These are phyloP conservation scores for Melinaea menophilus DNA, from an alignment of 2,888 invertebrate species.

Conservation along the genomic window DNA sequence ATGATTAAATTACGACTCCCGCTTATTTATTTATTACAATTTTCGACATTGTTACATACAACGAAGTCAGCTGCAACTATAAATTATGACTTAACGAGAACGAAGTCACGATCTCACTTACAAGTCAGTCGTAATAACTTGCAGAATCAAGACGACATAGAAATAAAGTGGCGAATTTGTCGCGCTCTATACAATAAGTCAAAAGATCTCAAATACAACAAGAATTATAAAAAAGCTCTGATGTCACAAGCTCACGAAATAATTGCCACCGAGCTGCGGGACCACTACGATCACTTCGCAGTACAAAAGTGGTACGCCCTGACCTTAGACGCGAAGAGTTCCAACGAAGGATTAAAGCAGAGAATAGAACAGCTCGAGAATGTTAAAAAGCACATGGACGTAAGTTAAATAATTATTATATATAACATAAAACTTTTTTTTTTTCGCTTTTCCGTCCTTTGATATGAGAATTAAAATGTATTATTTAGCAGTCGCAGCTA, in stretches of 20 bases:
- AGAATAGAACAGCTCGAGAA: constrained; percentile 84
- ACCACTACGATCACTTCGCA: constrained; percentile 72
- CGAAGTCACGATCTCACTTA: too few relatives aligned
- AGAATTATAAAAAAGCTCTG: constrained; percentile 77
- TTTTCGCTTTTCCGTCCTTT: too few relatives aligned
- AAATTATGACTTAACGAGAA: too few relatives aligned
- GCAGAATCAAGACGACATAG: constrained; percentile 80
- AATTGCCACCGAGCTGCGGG: constrained; percentile 78
- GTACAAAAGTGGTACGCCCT: constrained; percentile 84
- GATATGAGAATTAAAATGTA: not conserved
- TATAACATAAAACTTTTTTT: too few relatives aligned
- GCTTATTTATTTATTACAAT: too few relatives aligned
- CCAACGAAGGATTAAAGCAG: constrained; percentile 85
- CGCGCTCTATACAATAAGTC: constrained; percentile 88
- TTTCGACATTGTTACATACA: too few relatives aligned
- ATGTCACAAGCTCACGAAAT: constrained; percentile 83
- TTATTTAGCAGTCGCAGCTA: constrained; percentile 67
- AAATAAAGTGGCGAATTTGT: constrained; percentile 90
- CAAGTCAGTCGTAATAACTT: not conserved
- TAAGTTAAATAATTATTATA: constrained; percentile 48
- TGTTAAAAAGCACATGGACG: constrained; percentile 87
- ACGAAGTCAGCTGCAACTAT: too few relatives aligned
- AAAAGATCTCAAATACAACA: constrained; percentile 76
- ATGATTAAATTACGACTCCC: too few relatives aligned
- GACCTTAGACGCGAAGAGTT: constrained; percentile 85